Evolutionary conservation across 2,797 vertebrate genomes (phyloP), one percentile per base, ranked within the genome.

Genomic region (Ctenopoma multispine): DNA sequence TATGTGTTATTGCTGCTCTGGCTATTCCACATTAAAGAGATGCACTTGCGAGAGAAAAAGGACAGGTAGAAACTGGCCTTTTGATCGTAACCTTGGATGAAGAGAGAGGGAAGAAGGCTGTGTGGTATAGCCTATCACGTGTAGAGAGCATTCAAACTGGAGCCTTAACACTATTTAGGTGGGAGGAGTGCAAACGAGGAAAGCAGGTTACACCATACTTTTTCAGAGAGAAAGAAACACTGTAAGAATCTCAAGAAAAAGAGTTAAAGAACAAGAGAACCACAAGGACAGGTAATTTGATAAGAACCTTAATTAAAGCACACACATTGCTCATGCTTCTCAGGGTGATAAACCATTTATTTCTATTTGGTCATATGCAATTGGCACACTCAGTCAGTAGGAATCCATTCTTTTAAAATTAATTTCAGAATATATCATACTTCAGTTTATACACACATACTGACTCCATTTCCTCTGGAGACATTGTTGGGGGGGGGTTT

Each of bases 71-170:
- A 69, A 59, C 51, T 63, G 61, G 72, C 63, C 84, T 83, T 89
- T 89, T 90, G 77, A 89, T 88, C 82, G 62, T 77, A 74, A 88
- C 84, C 85, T 87, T 84, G 75, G 66, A 69, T 85, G 60, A 71
- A 61, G 61, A 79, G 68, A 53, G 24, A 6, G 17, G 18, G 29
- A 31, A 20, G 12, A 14, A 21, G 4, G 7, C 4, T 18, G 18
- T 53, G 14, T 20, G 20, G 50, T 70, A 31, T 38, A 13, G 31
- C 61, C 23, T 51, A 29, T 59, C 1, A 2, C 55, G 27, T 70
- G 53, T 65, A 77, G 56, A 61, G 56, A 53, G 72, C 68, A 74
- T 62, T 74, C 66, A 77, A 80, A 65, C 70, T 20, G 68, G 21
- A 73, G 24, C 36, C 21, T 60, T 9, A 1, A 46, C 18, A 61